Conservation (phyloP, 2,888 invertebrate genomes). For the Platycheirus rosarum region DNA sequence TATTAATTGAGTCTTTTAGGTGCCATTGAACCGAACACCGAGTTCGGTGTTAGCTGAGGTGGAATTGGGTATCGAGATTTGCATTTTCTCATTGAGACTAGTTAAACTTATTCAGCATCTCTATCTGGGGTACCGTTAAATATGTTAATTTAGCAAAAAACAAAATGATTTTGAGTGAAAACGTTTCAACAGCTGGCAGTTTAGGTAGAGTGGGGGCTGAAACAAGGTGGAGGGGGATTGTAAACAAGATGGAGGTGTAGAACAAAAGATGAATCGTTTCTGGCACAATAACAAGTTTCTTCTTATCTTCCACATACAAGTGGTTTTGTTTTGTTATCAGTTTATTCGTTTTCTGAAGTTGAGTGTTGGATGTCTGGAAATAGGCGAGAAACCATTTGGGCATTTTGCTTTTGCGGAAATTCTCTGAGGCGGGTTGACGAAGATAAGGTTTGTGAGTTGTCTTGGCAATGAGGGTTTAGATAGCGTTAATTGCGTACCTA, state of each 20-base stretch:
- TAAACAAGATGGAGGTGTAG: no score
- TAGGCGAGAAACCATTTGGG: background rate
- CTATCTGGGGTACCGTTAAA: constrained; percentile 5
- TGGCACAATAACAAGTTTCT: constrained; percentile 6
- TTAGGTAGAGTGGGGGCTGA: no score
- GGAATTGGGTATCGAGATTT: constrained; percentile 25
- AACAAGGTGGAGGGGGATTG: background rate
- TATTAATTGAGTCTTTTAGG: constrained; percentile 46
- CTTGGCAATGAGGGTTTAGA: background rate
- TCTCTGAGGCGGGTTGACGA: background rate
- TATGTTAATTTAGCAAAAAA: constrained; percentile 20
- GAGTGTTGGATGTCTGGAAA: background rate
- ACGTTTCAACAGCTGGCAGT: background rate
- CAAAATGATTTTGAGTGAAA: background rate
- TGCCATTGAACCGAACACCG: constrained; percentile 58
- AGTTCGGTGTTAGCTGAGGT: background rate
- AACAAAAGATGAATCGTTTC: no score
- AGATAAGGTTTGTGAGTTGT: background rate
- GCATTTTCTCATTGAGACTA: constrained; percentile 17
- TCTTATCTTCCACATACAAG: background rate
- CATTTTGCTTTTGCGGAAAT: background rate
- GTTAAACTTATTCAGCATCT: background rate
- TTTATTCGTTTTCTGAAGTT: background rate
- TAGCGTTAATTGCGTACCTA: no score
- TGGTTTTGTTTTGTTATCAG: background rate